Evolutionary conservation across 2,113 vertebrate species (phyloP), one percentile per base, ranked within the genome.

Genomic region (Lynx canadensis): DNA sequence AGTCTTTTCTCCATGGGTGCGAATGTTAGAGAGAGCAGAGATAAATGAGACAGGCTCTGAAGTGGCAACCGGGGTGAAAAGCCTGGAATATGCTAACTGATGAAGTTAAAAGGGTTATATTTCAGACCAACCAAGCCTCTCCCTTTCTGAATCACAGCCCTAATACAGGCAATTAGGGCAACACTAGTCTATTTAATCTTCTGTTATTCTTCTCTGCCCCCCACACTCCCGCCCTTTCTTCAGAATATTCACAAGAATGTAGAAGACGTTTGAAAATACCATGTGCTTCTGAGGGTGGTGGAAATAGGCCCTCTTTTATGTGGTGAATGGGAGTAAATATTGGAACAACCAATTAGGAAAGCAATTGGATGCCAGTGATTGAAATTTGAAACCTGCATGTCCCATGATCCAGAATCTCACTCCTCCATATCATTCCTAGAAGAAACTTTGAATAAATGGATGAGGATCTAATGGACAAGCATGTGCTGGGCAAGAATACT

Each of bases 1-100:
- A 74, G 12, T 29, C 1, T 21, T 41, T 63, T 85, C 65, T 36
- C 69, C 13, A 7, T n/a, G 52, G 73, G 55, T 66, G 52, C 68
- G 38, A 68, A 45, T 57, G 27, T 60, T 73, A 55, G 82, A 89
- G 78, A 68, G 33, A 85, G n/a, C 89, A 82, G 78, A 85, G 73
- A 92, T 86, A 85, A 96, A 95, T 76, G 80, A 93, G 76, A 66
- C n/a, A 9, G 65, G 13, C 81, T 85, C 33, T 27, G 45, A 97
- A 63, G 52, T 60, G 81, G n/a, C 4, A 9, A 45, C 38, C 6
- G 60, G 91, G 71, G 41, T 74, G 69, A 89, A 78, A 93, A 80
- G 21, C 65, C 41, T 45, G 65, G 80, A 80, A 93, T 79, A 83
- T n/a, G 33, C 65, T 60, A 68, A 95, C 95, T 52, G 50, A 66